Percentiles rank a stretch among this genome's conserved stretches.
Evolutionary conservation across 2,797 vertebrate species (phyloP).

Genomic region (Sitta carolinensis): DNA sequence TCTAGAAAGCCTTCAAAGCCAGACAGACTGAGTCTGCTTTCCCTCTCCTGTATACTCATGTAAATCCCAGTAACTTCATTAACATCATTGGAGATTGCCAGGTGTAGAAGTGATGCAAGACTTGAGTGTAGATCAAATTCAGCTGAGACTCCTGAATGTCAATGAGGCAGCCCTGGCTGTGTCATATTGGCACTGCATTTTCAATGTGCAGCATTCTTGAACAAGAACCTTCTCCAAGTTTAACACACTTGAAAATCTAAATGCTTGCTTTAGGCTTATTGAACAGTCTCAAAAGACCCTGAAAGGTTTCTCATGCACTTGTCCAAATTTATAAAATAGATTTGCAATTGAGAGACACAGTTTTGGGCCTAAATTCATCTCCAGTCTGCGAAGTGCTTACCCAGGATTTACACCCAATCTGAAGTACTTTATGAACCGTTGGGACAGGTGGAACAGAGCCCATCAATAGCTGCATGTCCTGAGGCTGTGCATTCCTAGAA

Average conservation of each 20-base stretch:
- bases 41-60: background rate
- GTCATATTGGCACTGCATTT: background rate
- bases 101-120: constrained; percentile 38
- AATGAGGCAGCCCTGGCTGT: background rate
- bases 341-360: background rate
- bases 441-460: constrained; percentile 14
- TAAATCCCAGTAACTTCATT: constrained; percentile 46
- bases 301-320: background rate
- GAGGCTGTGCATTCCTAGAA: constrained; percentile 1
- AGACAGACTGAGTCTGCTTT: background rate
- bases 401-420: background rate
- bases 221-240: background rate
- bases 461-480: background rate
- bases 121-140: background rate
- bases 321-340: background rate
- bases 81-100: constrained; percentile 15
- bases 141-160: background rate
- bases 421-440: background rate
- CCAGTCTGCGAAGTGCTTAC: background rate
- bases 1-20: constrained; percentile 12
- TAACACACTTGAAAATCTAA: background rate
- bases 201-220: background rate
- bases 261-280: background rate
- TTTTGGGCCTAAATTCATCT: background rate
- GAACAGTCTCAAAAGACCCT: background rate